Evolutionary conservation across 2,113 vertebrate genomes (phyloP).

Genomic region (Muscicapa adusta): DNA sequence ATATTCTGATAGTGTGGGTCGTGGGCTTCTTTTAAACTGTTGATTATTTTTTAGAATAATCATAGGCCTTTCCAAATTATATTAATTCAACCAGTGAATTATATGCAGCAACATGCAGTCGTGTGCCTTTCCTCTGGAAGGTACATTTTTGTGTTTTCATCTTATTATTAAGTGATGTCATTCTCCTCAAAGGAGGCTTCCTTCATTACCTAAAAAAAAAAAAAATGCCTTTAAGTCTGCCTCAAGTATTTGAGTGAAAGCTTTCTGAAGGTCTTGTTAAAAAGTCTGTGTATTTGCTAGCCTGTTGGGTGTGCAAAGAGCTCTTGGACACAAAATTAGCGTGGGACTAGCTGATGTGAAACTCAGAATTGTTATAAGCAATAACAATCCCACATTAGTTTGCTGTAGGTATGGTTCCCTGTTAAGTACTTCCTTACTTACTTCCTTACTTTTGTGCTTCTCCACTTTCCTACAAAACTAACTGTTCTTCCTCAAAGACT

Average conservation of each 20-base stretch:
- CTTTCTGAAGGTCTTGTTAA: not conserved
- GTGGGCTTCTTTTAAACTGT: not conserved
- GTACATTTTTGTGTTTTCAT: not conserved
- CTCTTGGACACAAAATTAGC: not conserved
- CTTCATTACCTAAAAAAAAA: not conserved
- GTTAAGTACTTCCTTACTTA: not conserved
- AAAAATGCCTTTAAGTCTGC: not conserved
- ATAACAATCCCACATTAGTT: not conserved
- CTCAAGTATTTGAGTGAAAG: not conserved
- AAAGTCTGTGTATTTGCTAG: not conserved
- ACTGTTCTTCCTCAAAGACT: not conserved
- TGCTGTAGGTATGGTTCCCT: not conserved
- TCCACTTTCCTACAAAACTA: not conserved
- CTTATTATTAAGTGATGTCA: not conserved
- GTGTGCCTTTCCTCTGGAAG: not conserved
- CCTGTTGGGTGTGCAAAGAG: not conserved
- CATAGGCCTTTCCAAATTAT: not conserved
- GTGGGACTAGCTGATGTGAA: not conserved
- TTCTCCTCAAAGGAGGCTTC: not conserved
- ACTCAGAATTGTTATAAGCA: not conserved
- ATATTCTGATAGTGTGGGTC: not conserved
- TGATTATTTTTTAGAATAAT: not conserved
- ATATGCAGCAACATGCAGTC: not conserved
- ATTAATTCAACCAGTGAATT: not conserved
- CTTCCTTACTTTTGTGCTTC: not conserved